These are phyloP conservation scores for Alexandromys oeconomus DNA, from an alignment of 2,797 vertebrate species.

Conservation along the genomic window DNA sequence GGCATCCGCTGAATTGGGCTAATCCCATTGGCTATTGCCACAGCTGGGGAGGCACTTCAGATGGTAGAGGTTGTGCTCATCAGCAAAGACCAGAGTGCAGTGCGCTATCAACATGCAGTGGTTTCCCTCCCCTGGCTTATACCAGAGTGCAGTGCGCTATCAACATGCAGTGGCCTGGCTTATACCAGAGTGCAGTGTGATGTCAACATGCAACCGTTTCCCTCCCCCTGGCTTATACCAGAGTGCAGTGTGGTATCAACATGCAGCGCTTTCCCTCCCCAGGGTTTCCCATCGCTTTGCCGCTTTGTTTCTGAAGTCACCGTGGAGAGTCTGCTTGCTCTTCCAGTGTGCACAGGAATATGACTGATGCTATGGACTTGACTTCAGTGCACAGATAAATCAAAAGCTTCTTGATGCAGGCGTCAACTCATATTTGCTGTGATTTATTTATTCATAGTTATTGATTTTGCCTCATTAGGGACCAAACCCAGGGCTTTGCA, in stretches of 20 bases:
- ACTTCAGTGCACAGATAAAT: background rate
- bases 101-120: background rate
- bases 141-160: background rate
- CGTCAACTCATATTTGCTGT: background rate
- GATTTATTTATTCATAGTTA: background rate
- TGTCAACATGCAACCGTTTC: background rate
- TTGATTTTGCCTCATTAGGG: background rate
- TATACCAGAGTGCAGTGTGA: background rate
- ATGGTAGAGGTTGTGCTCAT: background rate
- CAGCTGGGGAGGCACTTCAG: constrained; percentile 35
- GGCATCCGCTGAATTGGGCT: background rate
- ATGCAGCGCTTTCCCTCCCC: background rate
- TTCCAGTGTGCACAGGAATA: background rate
- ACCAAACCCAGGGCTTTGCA: background rate
- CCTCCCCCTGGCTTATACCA: background rate
- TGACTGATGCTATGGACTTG: background rate
- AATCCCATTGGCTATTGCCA: constrained; percentile 45
- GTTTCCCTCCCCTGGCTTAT: too few relatives aligned
- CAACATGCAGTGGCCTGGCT: background rate
- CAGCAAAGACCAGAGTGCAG: constrained; percentile 67
- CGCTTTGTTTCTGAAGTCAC: constrained; percentile 25
- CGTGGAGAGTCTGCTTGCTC: background rate
- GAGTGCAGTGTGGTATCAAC: background rate
- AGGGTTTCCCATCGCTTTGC: constrained; percentile 16
- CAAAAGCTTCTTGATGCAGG: background rate